phyloP scores from a whole-genome alignment of 2,797 vertebrate genomes.

The Poliocrania exsul region DNA sequence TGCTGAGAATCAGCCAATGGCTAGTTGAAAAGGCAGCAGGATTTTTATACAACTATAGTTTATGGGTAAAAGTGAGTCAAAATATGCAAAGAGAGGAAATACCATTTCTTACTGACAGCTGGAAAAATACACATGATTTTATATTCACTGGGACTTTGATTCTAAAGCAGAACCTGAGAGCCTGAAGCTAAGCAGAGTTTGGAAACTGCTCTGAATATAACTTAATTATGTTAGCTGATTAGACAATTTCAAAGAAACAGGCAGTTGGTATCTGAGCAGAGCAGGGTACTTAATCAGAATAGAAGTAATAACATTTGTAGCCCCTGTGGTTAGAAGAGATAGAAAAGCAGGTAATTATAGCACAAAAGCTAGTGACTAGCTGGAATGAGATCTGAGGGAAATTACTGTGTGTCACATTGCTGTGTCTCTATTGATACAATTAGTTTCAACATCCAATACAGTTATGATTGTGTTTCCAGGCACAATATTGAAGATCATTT shows the following conservation, averaged over 20 bases:
- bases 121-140: not conserved
- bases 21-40: not conserved
- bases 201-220: slow-evolving; percentile 7
- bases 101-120: not conserved
- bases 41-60: not conserved
- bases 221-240: slow-evolving; percentile 7
- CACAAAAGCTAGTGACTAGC: not conserved
- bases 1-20: not conserved
- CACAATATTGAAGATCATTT: not conserved
- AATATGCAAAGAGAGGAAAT: not conserved
- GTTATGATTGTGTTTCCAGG: not conserved
- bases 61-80: not conserved
- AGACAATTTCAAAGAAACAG: slow-evolving; percentile 20
- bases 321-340: not conserved
- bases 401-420: not conserved
- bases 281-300: not conserved
- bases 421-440: not conserved
- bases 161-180: not conserved
- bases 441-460: not conserved
- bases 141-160: not conserved
- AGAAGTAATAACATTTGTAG: slow-evolving; percentile 20
- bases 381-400: slow-evolving; percentile 20
- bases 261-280: not conserved
- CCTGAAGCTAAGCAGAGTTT: not conserved
- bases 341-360: slow-evolving; percentile 24